Conservation (phyloP, 2,113 vertebrate genomes). For the Prolemur simus region DNA sequence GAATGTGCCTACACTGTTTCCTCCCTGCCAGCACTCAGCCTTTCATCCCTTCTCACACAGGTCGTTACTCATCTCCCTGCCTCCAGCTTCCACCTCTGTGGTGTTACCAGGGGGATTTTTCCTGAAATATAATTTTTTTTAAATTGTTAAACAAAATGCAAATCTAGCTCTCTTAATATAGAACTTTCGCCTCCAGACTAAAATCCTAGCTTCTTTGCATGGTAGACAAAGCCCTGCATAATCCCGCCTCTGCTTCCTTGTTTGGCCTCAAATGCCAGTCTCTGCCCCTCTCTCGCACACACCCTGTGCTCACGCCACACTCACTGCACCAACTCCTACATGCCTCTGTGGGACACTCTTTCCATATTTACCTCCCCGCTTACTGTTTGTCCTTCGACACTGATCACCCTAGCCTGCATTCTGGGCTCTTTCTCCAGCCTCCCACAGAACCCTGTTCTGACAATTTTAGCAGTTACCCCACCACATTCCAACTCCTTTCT, state of each 20-base stretch:
- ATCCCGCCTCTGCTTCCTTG: neutral
- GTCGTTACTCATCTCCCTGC: neutral
- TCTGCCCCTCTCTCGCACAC: fast-evolving
- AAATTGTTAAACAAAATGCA: constrained; percentile 12
- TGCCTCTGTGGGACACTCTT: neutral
- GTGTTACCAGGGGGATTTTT: constrained; percentile 29
- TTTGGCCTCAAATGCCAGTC: neutral
- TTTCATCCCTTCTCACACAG: neutral
- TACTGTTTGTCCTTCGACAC: neutral
- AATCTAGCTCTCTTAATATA: constrained; percentile 5
- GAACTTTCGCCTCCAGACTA: neutral
- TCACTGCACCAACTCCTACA: neutral
- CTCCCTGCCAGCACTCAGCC: neutral
- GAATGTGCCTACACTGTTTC: neutral
- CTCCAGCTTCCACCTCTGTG: neutral
- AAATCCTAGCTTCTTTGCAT: neutral
- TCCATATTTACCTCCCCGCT: neutral
- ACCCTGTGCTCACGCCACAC: neutral
- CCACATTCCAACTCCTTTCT: neutral
- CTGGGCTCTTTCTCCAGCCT: neutral
- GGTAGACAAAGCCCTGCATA: neutral
- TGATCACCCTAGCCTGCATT: neutral
- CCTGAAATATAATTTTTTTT: constrained; percentile 29
- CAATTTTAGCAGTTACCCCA: neutral
- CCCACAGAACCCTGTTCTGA: neutral